Evolutionary conservation across 2,113 vertebrate genomes (phyloP), one percentile per base, ranked within the genome.

Genomic region (Hipposideros armiger): DNA sequence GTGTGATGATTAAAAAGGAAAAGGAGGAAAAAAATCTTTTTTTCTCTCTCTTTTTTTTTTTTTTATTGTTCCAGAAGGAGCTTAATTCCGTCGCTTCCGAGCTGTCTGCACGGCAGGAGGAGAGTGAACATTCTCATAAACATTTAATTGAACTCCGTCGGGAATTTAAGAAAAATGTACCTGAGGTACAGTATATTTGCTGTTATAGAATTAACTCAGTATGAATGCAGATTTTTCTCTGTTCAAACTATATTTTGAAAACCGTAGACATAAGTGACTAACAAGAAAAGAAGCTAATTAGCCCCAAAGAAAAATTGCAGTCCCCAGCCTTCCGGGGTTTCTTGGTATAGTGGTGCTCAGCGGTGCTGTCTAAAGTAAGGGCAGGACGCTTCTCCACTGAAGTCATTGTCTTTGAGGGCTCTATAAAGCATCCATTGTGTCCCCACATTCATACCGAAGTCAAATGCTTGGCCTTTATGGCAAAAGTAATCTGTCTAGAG

Each of bases 101-200:
- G 93, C 98, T 99, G 98, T 99, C 99, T 64, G 99, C 98, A 1
- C 98, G 99, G 98, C 98, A 98, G 98, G 99, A 99, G 98, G 99
- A 99, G 98, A 99, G 99, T 20, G 97, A 99, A 4, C 98, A 98
- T 98, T 99, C 99, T 99, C 99, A 99, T 98, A 99, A 99, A 98
- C 99, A 99, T 99, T 99, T 99, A 98, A 99, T 99, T 98, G 99
- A 99, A 98, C 99, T 99, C 99, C 99, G 99, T 97, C 98, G 98
- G 98, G 99, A 99, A 99, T 99, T 99, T 98, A 99, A 99, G 99
- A 99, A 99, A 99, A 99, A 99, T 98, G 99, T 99, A 98, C 99
- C 99, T 95, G 99, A 99, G 99, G 99, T 99, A 99, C 88, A 98
- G 99, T 98, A 97, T 96, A 93, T 97, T 97, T 98, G 97, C 97